Conservation (phyloP, 2,888 invertebrate genomes). For the Pecten maximus region DNA sequence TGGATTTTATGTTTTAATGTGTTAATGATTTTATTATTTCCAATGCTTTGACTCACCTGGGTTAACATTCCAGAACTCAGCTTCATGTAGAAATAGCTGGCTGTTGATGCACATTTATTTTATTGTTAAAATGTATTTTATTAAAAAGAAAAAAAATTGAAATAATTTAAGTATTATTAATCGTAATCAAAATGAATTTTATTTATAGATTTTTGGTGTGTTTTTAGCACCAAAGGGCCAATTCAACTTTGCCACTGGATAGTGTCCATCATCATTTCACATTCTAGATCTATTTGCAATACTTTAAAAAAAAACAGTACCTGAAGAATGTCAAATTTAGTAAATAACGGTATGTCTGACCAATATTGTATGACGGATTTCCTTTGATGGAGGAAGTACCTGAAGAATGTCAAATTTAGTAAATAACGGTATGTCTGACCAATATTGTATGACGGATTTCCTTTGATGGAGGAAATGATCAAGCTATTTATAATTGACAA, state of each 20-base stretch:
- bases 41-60: neutral
- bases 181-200: neutral
- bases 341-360: too few relatives aligned
- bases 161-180: neutral
- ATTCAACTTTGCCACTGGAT: neutral
- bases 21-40: neutral
- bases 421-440: too few relatives aligned
- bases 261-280: conserved; percentile 8
- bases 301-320: too few relatives aligned
- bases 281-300: neutral
- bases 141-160: neutral
- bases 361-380: too few relatives aligned
- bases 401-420: too few relatives aligned
- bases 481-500: too few relatives aligned
- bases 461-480: too few relatives aligned
- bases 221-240: neutral
- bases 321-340: too few relatives aligned
- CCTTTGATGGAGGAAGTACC: too few relatives aligned
- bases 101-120: neutral
- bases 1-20: neutral
- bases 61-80: neutral
- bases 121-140: conserved; percentile 31
- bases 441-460: too few relatives aligned
- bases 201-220: neutral
- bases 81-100: neutral